phyloP scores from a whole-genome alignment of 1,140 invertebrate species.

The Wasmannia auropunctata region DNA sequence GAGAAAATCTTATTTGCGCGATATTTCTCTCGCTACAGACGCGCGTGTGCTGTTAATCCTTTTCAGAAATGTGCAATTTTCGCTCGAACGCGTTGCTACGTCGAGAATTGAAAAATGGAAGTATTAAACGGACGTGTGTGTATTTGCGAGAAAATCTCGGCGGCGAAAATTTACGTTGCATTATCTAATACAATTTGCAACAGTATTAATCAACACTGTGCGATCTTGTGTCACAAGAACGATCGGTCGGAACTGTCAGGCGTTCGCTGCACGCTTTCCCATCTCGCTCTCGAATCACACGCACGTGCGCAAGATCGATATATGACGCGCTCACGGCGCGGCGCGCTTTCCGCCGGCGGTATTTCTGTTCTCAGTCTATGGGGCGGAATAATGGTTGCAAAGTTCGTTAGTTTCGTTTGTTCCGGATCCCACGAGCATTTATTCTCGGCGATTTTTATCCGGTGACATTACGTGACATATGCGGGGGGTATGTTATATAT shows the following conservation, averaged over 20 bases:
- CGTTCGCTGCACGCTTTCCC: not conserved
- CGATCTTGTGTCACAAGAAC: not conserved
- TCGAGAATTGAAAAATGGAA: not conserved
- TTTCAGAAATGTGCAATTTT: not conserved
- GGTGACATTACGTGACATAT: not conserved
- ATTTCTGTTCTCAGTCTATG: constrained; percentile 44
- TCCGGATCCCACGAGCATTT: not conserved
- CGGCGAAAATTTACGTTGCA: not conserved
- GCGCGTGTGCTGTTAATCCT: not conserved
- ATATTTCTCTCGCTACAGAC: not conserved
- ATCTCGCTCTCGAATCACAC: not conserved
- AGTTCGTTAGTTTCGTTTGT: constrained; percentile 67
- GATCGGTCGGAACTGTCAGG: not conserved
- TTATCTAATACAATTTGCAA: not conserved
- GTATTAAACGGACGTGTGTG: too few species aligned
- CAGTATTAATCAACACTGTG: not conserved
- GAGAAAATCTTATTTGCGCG: not conserved
- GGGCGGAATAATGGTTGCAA: constrained; percentile 54
- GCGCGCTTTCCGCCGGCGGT: not conserved
- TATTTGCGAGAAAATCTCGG: not conserved
- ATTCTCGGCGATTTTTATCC: constrained; percentile 26
- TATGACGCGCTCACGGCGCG: too few species aligned
- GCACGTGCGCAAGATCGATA: constrained; percentile 11
- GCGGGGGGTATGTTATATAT: not conserved
- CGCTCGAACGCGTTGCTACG: not conserved